Conservation (phyloP, 92 coral and sea anemone genomes). For the Palythoa caribaeorum region DNA sequence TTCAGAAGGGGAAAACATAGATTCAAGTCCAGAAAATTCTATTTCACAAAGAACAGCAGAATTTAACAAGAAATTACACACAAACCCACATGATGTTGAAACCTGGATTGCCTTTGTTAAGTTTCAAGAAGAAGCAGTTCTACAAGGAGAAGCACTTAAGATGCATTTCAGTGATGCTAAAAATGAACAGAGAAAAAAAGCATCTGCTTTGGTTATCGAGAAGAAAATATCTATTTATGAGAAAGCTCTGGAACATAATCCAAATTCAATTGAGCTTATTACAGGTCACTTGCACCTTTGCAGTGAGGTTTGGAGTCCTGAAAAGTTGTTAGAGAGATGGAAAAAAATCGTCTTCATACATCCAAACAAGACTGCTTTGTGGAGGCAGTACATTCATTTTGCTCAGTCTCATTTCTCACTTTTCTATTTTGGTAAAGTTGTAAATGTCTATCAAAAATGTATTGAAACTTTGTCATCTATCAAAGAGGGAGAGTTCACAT, state of each 20-base stretch:
- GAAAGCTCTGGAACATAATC: slow-evolving; percentile 90
- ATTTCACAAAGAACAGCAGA: slow-evolving; percentile 67
- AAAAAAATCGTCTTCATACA: slow-evolving; percentile 79
- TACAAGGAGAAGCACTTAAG: slow-evolving; percentile 58
- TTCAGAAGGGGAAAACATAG: slow-evolving; percentile 5
- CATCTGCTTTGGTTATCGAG: slow-evolving; percentile 67
- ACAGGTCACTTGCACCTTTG: slow-evolving; percentile 77
- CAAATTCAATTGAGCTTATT: slow-evolving; percentile 80
- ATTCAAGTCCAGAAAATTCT: slow-evolving; percentile 37
- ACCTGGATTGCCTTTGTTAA: slow-evolving; percentile 85
- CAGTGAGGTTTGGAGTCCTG: slow-evolving; percentile 71
- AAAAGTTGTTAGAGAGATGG: slow-evolving; percentile 84
- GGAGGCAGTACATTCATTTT: slow-evolving; percentile 89
- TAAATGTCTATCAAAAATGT: slow-evolving; percentile 80
- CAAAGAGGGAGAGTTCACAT: slow-evolving; percentile 86
- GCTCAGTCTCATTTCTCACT: slow-evolving; percentile 87
- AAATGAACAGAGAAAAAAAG: slow-evolving; percentile 77
- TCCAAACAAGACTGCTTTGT: slow-evolving; percentile 83
- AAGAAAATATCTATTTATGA: slow-evolving; percentile 90
- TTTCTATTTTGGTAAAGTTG: slow-evolving; percentile 79
- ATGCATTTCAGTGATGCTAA: slow-evolving; percentile 67
- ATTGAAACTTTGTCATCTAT: slow-evolving; percentile 84
- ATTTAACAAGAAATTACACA: slow-evolving; percentile 77
- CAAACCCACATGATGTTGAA: slow-evolving; percentile 81
- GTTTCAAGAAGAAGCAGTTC: slow-evolving; percentile 76